Evolutionary conservation across 2,888 invertebrate genomes (phyloP).

Genomic region (Lasioglossum lativentre): DNA sequence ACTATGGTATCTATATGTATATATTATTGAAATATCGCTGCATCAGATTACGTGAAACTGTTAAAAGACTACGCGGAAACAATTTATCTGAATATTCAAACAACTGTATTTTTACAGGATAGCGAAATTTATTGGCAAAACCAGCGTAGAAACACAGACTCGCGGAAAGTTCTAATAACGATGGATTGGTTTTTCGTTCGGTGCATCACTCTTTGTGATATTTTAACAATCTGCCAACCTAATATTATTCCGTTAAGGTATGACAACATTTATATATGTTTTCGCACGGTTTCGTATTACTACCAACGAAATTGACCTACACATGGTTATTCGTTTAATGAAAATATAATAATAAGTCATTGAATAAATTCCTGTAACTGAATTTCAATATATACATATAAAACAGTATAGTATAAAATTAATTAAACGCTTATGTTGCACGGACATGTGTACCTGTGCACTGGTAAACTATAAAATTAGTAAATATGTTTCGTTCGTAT

Average conservation of each 20-base stretch:
- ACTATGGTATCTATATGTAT: too few relatives aligned
- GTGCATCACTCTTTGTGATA: background rate
- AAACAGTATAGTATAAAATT: too few relatives aligned
- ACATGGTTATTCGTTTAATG: background rate
- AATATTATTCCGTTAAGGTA: background rate
- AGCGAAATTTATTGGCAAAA: background rate
- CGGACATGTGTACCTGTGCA: too few relatives aligned
- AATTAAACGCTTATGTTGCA: too few relatives aligned
- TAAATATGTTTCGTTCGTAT: too few relatives aligned
- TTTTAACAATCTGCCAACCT: background rate
- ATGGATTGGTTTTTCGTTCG: background rate
- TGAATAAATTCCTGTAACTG: background rate
- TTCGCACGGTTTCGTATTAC: background rate
- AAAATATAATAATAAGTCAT: background rate
- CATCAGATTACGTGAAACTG: background rate
- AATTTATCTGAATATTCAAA: background rate
- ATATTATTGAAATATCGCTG: background rate
- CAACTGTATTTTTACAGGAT: background rate
- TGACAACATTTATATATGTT: background rate
- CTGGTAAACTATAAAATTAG: too few relatives aligned
- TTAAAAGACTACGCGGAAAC: background rate
- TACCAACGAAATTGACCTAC: background rate
- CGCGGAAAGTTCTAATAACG: background rate
- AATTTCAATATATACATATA: too few relatives aligned
- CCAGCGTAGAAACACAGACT: background rate